Evolutionary conservation across 2,113 vertebrate genomes (phyloP).

Genomic region (Platanista minor): DNA sequence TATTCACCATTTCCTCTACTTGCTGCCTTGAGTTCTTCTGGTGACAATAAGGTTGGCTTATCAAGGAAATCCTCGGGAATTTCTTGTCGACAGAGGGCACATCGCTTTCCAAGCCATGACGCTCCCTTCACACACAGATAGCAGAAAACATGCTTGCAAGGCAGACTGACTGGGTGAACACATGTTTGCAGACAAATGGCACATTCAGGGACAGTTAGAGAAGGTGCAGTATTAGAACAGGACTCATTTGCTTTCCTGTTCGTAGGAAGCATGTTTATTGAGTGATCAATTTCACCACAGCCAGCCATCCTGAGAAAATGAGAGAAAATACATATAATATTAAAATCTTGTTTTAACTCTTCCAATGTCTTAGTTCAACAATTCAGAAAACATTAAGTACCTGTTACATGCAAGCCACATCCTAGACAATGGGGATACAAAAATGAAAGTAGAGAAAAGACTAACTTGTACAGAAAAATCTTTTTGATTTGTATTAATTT

Average conservation of each 20-base stretch:
- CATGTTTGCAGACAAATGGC: constrained; percentile 97
- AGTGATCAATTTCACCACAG: constrained; percentile 89
- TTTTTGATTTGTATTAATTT: neutral
- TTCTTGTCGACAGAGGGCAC: constrained; percentile 95
- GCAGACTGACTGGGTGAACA: constrained; percentile 94
- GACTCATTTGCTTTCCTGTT: constrained; percentile 88
- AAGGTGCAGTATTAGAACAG: constrained; percentile 83
- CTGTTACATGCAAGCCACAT: neutral
- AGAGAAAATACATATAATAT: neutral
- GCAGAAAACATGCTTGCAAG: constrained; percentile 97
- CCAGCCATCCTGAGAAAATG: constrained; percentile 89
- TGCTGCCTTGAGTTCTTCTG: constrained; percentile 93
- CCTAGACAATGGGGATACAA: neutral
- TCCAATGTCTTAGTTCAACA: neutral
- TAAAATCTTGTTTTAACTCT: constrained; percentile 6
- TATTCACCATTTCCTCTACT: constrained; percentile 88
- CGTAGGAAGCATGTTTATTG: constrained; percentile 85
- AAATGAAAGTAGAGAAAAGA: neutral
- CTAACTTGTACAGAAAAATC: neutral
- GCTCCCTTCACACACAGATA: constrained; percentile 97
- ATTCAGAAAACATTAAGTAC: neutral
- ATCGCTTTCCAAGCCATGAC: constrained; percentile 98
- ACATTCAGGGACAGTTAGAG: constrained; percentile 89
- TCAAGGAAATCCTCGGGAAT: constrained; percentile 97
- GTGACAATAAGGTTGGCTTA: constrained; percentile 92